Evolutionary conservation across 2,888 invertebrate genomes (phyloP).

Genomic region (Ennomos quercinarius): DNA sequence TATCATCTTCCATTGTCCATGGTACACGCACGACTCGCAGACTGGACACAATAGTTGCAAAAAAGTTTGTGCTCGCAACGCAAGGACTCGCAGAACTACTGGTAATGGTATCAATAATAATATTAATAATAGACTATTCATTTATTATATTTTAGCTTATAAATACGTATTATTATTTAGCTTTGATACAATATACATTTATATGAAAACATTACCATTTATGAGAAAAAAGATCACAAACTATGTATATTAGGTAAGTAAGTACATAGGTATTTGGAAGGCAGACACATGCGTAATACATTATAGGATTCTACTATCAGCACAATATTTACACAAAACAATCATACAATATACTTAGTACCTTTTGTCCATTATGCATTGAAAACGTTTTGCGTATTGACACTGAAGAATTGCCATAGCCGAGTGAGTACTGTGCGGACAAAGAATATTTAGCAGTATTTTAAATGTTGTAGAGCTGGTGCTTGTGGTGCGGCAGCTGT

Average conservation of each 20-base stretch:
- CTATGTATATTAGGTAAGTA: slow-evolving; percentile 11
- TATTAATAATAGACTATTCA: too few relatives aligned
- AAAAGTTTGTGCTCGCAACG: too few relatives aligned
- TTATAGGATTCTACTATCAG: slow-evolving; percentile 19
- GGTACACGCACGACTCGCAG: too few relatives aligned
- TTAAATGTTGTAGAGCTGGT: slow-evolving; percentile 12
- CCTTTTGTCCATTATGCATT: slow-evolving; percentile 42
- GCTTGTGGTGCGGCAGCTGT: slow-evolving; percentile 28
- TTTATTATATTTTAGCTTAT: too few relatives aligned
- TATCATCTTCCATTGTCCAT: too few relatives aligned
- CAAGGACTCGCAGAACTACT: too few relatives aligned
- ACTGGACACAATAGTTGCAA: too few relatives aligned
- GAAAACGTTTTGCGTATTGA: slow-evolving; percentile 37
- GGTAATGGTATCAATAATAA: too few relatives aligned
- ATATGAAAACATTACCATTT: neutral
- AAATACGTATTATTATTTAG: too few relatives aligned
- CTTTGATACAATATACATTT: too few relatives aligned
- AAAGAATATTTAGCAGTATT: slow-evolving; percentile 10
- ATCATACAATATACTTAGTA: slow-evolving; percentile 28
- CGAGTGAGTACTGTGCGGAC: slow-evolving; percentile 4
- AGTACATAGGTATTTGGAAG: neutral
- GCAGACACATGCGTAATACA: neutral
- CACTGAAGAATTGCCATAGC: slow-evolving; percentile 40
- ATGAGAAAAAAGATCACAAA: slow-evolving; percentile 9
- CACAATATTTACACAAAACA: slow-evolving; percentile 29